These are phyloP conservation scores for Chrysocyon brachyurus DNA, from an alignment of 2,797 vertebrate species.

Conservation along the genomic window DNA sequence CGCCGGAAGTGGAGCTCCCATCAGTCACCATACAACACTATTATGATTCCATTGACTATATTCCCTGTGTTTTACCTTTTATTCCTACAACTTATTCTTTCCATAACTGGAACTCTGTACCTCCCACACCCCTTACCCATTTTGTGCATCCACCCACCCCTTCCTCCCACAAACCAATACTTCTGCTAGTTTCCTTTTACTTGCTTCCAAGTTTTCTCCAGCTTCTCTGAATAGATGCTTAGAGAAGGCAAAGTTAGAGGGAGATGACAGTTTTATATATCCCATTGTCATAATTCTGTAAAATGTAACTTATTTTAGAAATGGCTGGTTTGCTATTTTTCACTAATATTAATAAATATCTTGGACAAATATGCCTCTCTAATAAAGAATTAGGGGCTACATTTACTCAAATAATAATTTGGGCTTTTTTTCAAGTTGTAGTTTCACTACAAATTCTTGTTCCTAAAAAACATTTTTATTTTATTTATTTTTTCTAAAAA, in stretches of 20 bases:
- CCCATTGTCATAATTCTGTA: background rate
- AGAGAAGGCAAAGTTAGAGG: background rate
- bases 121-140: background rate
- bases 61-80: background rate
- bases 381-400: slow-evolving; percentile 30
- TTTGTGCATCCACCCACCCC: background rate
- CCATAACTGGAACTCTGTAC: background rate
- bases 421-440: slow-evolving; percentile 12
- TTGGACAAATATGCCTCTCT: background rate
- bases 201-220: slow-evolving; percentile 23
- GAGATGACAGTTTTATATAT: background rate
- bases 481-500: background rate
- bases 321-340: background rate
- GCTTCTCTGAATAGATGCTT: background rate
- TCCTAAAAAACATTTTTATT: background rate
- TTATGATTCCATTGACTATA: background rate
- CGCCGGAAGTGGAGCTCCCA: background rate
- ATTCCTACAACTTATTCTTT: background rate
- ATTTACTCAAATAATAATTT: slow-evolving; percentile 46
- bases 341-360: background rate
- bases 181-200: background rate
- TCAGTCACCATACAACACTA: background rate
- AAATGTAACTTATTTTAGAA: slow-evolving; percentile 38
- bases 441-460: background rate
- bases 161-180: background rate